Conservation (phyloP, 2,113 vertebrate species). For the Herpailurus yagouaroundi region DNA sequence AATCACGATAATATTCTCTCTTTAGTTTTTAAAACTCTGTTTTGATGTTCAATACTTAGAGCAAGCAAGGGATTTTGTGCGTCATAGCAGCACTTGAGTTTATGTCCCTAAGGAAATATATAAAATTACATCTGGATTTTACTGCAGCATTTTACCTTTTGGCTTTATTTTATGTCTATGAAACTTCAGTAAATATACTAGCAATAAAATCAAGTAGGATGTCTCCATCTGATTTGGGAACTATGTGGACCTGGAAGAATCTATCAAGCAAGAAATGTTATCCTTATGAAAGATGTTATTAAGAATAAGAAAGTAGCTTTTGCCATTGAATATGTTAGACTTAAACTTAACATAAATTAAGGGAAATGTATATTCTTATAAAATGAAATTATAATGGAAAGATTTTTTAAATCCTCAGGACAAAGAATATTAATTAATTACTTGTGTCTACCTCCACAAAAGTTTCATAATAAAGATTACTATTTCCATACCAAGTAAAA, state of each 20-base stretch:
- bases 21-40: not conserved
- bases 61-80: not conserved
- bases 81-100: not conserved
- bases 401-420: not conserved
- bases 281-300: constrained; percentile 25
- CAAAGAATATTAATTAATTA: constrained; percentile 8
- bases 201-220: not conserved
- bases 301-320: constrained; percentile 24
- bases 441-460: not conserved
- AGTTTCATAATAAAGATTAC: not conserved
- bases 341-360: constrained; percentile 18
- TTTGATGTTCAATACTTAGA: not conserved
- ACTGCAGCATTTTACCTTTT: not conserved
- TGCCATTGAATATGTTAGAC: not conserved
- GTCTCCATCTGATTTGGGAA: not conserved
- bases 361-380: not conserved
- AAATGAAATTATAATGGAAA: constrained; percentile 19
- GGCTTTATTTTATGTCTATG: constrained; percentile 13
- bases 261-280: constrained; percentile 27
- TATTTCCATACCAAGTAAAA: not conserved
- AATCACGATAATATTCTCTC: not conserved
- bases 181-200: not conserved
- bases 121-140: constrained; percentile 22
- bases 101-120: not conserved
- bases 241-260: not conserved